Evolutionary conservation across 2,113 vertebrate genomes (phyloP).

Genomic region (Epinephelus fuscoguttatus): DNA sequence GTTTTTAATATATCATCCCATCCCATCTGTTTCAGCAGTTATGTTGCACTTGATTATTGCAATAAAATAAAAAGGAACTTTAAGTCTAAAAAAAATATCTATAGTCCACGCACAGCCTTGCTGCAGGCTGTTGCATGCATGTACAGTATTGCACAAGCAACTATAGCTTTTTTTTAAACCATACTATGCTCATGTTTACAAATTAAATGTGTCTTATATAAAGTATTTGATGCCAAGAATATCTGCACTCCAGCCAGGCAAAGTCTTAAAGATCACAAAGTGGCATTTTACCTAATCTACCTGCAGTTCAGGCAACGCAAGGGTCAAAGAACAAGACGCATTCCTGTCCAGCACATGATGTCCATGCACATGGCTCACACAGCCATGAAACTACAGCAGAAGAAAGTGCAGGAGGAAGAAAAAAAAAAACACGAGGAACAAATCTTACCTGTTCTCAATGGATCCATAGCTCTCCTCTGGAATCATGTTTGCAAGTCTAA

Average conservation of each 20-base stretch:
- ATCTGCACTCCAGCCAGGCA: background rate
- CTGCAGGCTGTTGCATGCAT: conserved; percentile 37
- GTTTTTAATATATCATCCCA: background rate
- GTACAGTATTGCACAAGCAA: background rate
- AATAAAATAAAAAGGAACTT: background rate
- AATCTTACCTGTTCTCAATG: conserved; percentile 70
- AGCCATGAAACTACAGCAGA: background rate
- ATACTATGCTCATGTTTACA: background rate
- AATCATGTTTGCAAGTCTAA: conserved; percentile 52
- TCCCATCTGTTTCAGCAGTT: background rate
- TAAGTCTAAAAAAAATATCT: background rate
- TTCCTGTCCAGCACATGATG: conserved; percentile 36
- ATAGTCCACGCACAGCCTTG: background rate
- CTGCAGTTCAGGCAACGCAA: background rate
- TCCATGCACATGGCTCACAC: conserved; percentile 18
- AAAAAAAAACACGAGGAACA: background rate
- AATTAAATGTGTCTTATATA: background rate
- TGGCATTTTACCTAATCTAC: background rate
- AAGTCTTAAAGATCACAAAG: background rate
- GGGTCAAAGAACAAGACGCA: conserved; percentile 45
- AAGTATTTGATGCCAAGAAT: background rate
- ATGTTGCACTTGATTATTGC: background rate
- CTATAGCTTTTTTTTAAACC: too few species aligned
- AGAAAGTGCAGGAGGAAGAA: background rate
- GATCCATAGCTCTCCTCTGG: conserved; percentile 61